A percentile compares a stretch with the other conserved stretches of the same genome.
phyloP scores from a whole-genome alignment of 2,888 invertebrate genomes.

The Anthrax anthrax region DNA sequence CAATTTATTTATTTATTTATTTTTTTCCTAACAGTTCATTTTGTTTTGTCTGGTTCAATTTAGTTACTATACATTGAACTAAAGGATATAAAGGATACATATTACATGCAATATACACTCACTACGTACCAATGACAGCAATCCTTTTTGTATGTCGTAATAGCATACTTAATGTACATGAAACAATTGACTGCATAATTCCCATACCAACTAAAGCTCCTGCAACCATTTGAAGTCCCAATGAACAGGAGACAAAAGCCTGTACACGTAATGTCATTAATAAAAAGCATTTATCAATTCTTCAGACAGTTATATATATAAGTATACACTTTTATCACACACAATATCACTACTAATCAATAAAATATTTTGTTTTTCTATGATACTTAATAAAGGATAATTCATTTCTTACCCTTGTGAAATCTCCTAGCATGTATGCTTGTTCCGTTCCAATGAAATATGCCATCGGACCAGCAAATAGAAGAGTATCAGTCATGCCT shows the following conservation, averaged over 20 bases:
- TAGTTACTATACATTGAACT: too few species aligned
- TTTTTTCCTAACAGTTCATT: neutral
- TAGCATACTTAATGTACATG: slow-evolving; percentile 67
- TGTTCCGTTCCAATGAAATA: slow-evolving; percentile 73
- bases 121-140: slow-evolving; percentile 50
- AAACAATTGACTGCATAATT: slow-evolving; percentile 58
- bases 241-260: slow-evolving; percentile 72
- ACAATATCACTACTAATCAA: too few species aligned
- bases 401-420: slow-evolving; percentile 57
- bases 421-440: slow-evolving; percentile 71
- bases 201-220: slow-evolving; percentile 61
- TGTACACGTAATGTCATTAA: too few species aligned
- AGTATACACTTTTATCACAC: too few species aligned
- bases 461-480: slow-evolving; percentile 60
- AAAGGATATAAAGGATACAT: neutral
- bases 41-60: too few species aligned
- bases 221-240: slow-evolving; percentile 60
- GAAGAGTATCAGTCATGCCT: slow-evolving; percentile 36
- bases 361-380: too few species aligned
- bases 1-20: too few species aligned
- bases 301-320: too few species aligned
- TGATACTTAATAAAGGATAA: too few species aligned
- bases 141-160: slow-evolving; percentile 58
- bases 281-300: too few species aligned
- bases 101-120: slow-evolving; percentile 3